These are phyloP conservation scores for Chloroceryle amazona DNA, from an alignment of 2,797 vertebrate species.

Conservation along the genomic window DNA sequence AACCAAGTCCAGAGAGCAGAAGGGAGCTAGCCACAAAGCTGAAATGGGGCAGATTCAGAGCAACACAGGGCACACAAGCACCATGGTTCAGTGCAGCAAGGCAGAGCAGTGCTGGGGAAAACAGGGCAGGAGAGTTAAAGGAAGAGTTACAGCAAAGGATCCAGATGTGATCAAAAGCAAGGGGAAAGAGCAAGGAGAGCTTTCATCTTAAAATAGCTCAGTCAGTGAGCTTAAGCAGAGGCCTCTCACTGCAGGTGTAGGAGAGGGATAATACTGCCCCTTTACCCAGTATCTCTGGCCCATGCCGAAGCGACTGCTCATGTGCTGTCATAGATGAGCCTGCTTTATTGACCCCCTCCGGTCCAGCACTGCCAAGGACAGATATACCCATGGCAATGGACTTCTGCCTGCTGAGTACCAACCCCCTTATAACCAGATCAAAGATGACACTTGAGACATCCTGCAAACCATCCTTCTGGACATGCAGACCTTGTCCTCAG, in stretches of 20 bases:
- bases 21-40: not conserved
- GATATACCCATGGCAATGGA: not conserved
- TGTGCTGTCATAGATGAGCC: not conserved
- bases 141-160: not conserved
- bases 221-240: not conserved
- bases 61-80: not conserved
- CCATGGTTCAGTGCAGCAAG: accelerated
- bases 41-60: not conserved
- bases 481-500: not conserved
- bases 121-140: not conserved
- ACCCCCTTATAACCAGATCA: not conserved
- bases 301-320: not conserved
- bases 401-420: not conserved
- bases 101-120: not conserved
- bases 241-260: not conserved
- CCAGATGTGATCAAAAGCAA: not conserved
- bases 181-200: not conserved
- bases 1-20: not conserved
- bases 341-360: not conserved
- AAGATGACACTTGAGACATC: not conserved
- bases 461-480: not conserved
- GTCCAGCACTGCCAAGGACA: not conserved
- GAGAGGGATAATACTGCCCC: not conserved
- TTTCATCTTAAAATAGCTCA: not conserved
- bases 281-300: not conserved